These are phyloP conservation scores for Epirrhoe alternata DNA, from an alignment of 2,888 invertebrate species.

Conservation along the genomic window DNA sequence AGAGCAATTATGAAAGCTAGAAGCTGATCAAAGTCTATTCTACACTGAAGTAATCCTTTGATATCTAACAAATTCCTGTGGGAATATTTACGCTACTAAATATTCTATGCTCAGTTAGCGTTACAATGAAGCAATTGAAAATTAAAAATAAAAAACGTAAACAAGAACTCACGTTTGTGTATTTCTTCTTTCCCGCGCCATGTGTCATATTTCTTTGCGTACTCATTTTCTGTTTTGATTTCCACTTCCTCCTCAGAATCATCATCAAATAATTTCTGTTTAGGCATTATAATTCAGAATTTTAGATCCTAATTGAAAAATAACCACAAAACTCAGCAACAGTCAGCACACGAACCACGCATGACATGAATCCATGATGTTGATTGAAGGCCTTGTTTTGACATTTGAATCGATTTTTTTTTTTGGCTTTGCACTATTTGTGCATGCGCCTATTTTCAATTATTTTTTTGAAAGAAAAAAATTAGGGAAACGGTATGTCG, in stretches of 20 bases:
- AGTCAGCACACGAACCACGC: conserved; percentile 10
- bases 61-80: too few species aligned
- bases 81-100: too few species aligned
- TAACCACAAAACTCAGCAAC: conserved; percentile 20
- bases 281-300: conserved; percentile 50
- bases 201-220: conserved; percentile 92
- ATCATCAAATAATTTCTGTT: conserved; percentile 81
- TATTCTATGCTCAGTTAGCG: too few species aligned
- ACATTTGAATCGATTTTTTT: background rate
- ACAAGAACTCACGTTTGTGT: conserved; percentile 87
- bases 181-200: conserved; percentile 95
- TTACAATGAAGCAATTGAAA: background rate
- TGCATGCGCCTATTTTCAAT: too few species aligned
- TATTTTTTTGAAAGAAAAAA: too few species aligned
- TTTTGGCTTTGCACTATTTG: too few species aligned
- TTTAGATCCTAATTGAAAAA: conserved; percentile 10
- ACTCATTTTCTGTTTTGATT: conserved; percentile 90
- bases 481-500: too few species aligned
- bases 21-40: too few species aligned
- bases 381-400: background rate
- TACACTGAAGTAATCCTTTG: too few species aligned
- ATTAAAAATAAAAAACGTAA: conserved; percentile 1
- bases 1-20: too few species aligned
- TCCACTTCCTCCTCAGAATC: conserved; percentile 84
- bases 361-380: too few species aligned